Conservation (phyloP, 2,888 invertebrate species). For the Caenorhabditis uteleia region DNA sequence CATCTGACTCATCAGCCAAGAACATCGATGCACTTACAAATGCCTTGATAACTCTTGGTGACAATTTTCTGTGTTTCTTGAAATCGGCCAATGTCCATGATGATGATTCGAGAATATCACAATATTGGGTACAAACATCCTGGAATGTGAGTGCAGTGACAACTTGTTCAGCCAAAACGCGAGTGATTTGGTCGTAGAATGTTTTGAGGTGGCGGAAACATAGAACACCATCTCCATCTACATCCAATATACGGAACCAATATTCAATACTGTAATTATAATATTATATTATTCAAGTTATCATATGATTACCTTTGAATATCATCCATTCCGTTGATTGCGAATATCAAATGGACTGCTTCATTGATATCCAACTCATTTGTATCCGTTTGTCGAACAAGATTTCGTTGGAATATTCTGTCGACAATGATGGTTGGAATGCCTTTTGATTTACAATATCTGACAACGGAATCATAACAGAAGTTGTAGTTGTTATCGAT, state of each 20-base stretch:
- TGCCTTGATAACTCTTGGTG: conserved; percentile 20
- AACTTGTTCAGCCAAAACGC: conserved; percentile 1
- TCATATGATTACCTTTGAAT: conserved; percentile 1
- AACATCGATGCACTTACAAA: conserved; percentile 15
- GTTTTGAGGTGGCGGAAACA: neutral
- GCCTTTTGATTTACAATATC: too few relatives aligned
- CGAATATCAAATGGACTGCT: conserved; percentile 15
- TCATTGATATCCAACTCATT: too few relatives aligned
- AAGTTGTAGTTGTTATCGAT: too few relatives aligned
- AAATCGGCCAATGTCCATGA: conserved; percentile 14
- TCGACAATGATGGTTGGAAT: too few relatives aligned
- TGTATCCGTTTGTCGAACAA: too few relatives aligned
- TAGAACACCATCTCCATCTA: conserved; percentile 9
- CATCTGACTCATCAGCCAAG: conserved; percentile 18
- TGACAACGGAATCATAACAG: too few relatives aligned
- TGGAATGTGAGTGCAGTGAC: conserved; percentile 13
- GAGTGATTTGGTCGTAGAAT: conserved; percentile 12
- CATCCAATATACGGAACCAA: conserved; percentile 25
- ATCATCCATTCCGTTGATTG: conserved; percentile 21
- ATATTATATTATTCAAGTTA: neutral
- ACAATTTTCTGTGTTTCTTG: conserved; percentile 1
- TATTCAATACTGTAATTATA: conserved; percentile 5
- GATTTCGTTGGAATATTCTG: too few relatives aligned
- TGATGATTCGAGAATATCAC: conserved; percentile 17
- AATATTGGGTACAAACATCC: conserved; percentile 14